Evolutionary conservation across 2,797 vertebrate species (phyloP), one percentile per base, ranked within the genome.

Genomic region (Myotis planiceps): DNA sequence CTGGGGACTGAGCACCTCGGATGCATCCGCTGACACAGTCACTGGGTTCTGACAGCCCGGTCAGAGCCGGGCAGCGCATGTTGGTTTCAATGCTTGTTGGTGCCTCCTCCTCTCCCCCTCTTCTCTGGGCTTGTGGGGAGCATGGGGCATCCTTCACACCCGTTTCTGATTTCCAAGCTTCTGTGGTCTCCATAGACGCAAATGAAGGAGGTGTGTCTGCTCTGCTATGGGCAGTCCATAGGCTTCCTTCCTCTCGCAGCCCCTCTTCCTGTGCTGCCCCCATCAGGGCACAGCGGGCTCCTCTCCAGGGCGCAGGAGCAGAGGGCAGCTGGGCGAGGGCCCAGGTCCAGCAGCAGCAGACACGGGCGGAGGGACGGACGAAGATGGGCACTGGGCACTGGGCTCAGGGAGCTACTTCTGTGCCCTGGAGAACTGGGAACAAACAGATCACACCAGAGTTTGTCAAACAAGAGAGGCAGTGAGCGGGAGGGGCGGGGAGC

Each of bases 361-460:
- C 85, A 85, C 25, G 74, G 97, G 96, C 18, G 12, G 94, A 90
- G 96, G 93, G 92, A 97, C 83, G 29, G 95, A 96, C 55, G 65
- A 87, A 94, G 96, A 96, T 75, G 97, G 88, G 96, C 94, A 74
- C 96, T 87, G 78, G 96, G 96, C 95, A 63, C 95, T 90, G 96
- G 76, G 97, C 97, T 97, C 96, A 86, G 68, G 88, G 97, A 89
- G 95, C 91, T 86, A 65, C 95, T 92, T 96, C 97, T 97, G 97
- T 85, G 96, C 95, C 95, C 55, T 69, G 92, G 96, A 96, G 86
- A 97, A 94, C 96, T 96, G 76, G 60, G 87, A 15, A 74, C 78
- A 71, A 34, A 91, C 9, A 80, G 39, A 74, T 6, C 37, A 39
- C n/a, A 78, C 42, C n/a, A 9, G 53, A 65, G 66, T 75, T 78